Evolutionary conservation across 2,797 vertebrate species (phyloP).

Genomic region (Oryzias dopingdopingensis): DNA sequence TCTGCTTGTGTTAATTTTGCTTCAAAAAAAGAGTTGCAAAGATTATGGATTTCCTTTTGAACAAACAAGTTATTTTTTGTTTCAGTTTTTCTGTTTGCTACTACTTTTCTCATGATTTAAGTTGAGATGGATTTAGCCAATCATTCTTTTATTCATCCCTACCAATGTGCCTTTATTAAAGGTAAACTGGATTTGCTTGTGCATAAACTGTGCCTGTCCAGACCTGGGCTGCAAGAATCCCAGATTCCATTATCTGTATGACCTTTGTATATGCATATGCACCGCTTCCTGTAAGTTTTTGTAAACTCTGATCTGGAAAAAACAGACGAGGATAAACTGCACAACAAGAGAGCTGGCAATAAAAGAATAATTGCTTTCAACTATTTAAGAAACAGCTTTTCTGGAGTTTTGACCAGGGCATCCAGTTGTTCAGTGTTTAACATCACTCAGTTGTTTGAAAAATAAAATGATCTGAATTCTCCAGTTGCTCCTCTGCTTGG

Average conservation of each 20-base stretch:
- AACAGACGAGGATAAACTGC: conserved; percentile 67
- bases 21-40: conserved; percentile 15
- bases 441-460: conserved; percentile 80
- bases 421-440: conserved; percentile 81
- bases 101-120: conserved; percentile 41
- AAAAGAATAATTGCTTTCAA: conserved; percentile 72
- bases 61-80: conserved; percentile 31
- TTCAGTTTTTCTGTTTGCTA: conserved; percentile 37
- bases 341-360: conserved; percentile 76
- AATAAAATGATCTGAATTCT: conserved; percentile 79
- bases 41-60: conserved; percentile 36
- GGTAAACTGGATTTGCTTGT: conserved; percentile 71
- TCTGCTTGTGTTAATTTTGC: conserved; percentile 20
- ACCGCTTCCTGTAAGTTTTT: conserved; percentile 60
- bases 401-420: conserved; percentile 67
- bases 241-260: conserved; percentile 52
- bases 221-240: conserved; percentile 55
- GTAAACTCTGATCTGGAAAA: conserved; percentile 56
- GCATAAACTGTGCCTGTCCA: conserved; percentile 48
- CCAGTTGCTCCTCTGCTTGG: conserved; percentile 31
- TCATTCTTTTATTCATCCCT: conserved; percentile 63
- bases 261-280: conserved; percentile 75
- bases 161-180: conserved; percentile 83
- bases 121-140: conserved; percentile 48
- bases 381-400: conserved; percentile 69